Evolutionary conservation across 35 echinoderm and acorn worm genomes (phyloP).

Genomic region (Lytechinus variegatus): DNA sequence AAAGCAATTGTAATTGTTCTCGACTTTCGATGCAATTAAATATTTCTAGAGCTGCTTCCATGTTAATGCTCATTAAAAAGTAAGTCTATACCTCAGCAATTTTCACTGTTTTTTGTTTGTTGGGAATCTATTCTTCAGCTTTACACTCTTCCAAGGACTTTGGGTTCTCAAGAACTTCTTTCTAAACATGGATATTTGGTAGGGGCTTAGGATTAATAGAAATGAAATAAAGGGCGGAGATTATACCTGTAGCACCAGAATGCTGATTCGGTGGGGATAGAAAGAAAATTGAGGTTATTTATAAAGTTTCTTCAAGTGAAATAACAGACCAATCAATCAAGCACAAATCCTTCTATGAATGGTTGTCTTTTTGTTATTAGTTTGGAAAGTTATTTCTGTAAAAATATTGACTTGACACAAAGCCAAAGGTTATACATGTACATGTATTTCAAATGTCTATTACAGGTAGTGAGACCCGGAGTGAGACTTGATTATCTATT

Average conservation of each 20-base stretch:
- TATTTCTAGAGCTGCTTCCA: not conserved
- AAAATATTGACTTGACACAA: not conserved
- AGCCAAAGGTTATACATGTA: not conserved
- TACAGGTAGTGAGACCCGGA: too few relatives aligned
- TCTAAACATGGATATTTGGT: not conserved
- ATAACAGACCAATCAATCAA: not conserved
- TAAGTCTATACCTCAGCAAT: not conserved
- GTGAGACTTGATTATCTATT: too few relatives aligned
- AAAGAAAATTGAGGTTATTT: not conserved
- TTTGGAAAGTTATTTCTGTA: not conserved
- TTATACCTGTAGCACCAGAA: not conserved
- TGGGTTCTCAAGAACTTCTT: not conserved
- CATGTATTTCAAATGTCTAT: too few relatives aligned
- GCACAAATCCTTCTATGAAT: not conserved
- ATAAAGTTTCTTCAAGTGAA: not conserved
- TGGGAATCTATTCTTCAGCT: not conserved
- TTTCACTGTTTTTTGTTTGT: constrained; percentile 14
- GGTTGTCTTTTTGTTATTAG: not conserved
- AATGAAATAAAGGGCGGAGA: not conserved
- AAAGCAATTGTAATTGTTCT: not conserved
- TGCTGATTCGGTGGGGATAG: not conserved
- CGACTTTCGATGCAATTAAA: not conserved
- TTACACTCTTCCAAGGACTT: not conserved
- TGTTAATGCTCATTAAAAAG: constrained; percentile 44
- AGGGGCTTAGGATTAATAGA: not conserved